Evolutionary conservation across 1,140 invertebrate genomes (phyloP).

Genomic region (Drosophila teissieri): DNA sequence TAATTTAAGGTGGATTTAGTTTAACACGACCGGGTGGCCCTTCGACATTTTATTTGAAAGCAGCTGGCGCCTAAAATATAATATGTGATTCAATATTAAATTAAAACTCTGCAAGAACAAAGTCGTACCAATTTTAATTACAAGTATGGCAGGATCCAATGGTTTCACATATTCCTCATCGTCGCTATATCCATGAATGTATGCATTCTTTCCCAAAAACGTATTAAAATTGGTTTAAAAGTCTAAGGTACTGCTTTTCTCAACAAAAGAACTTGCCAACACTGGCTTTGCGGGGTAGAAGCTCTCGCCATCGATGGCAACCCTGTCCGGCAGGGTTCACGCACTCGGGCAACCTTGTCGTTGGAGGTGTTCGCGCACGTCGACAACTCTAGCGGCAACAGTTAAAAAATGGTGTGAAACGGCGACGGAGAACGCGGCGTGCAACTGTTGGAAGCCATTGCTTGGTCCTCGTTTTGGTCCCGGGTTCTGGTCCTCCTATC

Average conservation of each 20-base stretch:
- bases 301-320: neutral
- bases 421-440: conserved; percentile 24
- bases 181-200: too few species aligned
- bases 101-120: too few species aligned
- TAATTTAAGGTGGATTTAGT: too few species aligned
- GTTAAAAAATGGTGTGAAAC: conserved; percentile 20
- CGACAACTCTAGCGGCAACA: conserved; percentile 19
- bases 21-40: too few species aligned
- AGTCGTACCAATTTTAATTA: too few species aligned
- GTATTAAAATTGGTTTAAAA: neutral
- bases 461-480: conserved; percentile 33
- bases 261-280: neutral
- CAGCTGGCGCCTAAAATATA: too few species aligned
- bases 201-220: too few species aligned
- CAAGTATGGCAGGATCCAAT: too few species aligned
- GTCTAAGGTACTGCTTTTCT: neutral
- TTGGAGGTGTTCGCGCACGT: neutral
- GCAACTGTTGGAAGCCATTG: conserved; percentile 28
- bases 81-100: too few species aligned
- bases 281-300: conserved; percentile 1
- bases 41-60: too few species aligned
- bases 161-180: too few species aligned
- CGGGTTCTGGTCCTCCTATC: conserved; percentile 26
- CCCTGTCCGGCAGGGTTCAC: neutral
- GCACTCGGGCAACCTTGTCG: conserved; percentile 1